Evolutionary conservation across 2,888 invertebrate genomes (phyloP), one percentile per base, ranked within the genome.

Genomic region (Dasysyrphus tricinctus): DNA sequence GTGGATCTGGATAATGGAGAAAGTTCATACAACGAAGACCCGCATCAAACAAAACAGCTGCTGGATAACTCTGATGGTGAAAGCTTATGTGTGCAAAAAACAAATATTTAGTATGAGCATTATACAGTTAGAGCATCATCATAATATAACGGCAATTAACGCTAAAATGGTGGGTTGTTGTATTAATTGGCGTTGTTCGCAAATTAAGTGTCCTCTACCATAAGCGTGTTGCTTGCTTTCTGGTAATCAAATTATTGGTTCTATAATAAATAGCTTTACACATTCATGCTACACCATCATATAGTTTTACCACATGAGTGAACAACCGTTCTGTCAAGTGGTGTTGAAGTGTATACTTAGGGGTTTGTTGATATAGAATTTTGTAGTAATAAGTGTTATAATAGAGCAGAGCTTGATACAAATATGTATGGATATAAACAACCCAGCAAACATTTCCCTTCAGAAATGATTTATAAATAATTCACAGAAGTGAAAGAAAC

Each of bases 151-250:
- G 14, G 61, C 70, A 78, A 82, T 82, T 78, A 82, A 49, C 65
- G 59, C n/a, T 49, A 51, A 57, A 73, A 78, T 82, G 37, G 67
- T 37, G 73, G 73, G 73, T 82, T 69, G 59, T 37, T 78, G 37
- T 39, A 67, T 65, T 82, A 82, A 78, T 82, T 59, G 78, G 29
- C 12, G 51, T 59, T 82, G 78, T 73, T 65, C 34, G 72, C 34
- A 73, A 79, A 69, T 80, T 74, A 67, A 59, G 69, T 32, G 51
- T 19, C 29, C 65, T 74, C n/a, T 49, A 59, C 37, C 37, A 34
- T 24, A 24, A 24, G 34, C 39, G n/a, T 69, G 65, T 65, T 32
- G 24, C 44, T 65, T 67, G 67, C 51, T 59, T 51, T 51, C 34
- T 54, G 59, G 73, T 47, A 63, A 63, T 54, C 75, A 54, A 65